Evolutionary conservation across 1,140 invertebrate genomes (phyloP).

Genomic region (Temnothorax nylanderi): DNA sequence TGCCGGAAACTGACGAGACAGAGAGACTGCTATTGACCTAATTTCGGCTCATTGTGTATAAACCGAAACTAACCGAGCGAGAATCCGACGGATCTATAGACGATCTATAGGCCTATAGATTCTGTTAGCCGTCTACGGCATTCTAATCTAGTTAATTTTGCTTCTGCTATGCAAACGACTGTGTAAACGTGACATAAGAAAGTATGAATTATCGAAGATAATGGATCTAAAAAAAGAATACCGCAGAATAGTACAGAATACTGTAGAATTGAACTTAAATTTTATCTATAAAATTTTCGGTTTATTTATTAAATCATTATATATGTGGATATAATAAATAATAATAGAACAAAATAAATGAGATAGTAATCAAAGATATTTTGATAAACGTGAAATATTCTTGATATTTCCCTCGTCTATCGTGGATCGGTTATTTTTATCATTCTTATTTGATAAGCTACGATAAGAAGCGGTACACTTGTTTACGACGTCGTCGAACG

Average conservation of each 20-base stretch:
- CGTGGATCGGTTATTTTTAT: slow-evolving; percentile 24
- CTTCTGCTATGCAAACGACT: neutral
- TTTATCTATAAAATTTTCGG: neutral
- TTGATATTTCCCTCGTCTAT: neutral
- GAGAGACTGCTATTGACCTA: slow-evolving; percentile 56
- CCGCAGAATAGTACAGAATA: neutral
- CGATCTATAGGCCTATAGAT: slow-evolving; percentile 14
- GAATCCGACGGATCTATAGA: slow-evolving; percentile 27
- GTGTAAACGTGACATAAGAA: neutral
- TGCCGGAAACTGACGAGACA: slow-evolving; percentile 53
- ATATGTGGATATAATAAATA: neutral
- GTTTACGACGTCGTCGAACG: slow-evolving; percentile 6
- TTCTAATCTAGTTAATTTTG: slow-evolving; percentile 30
- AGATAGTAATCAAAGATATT: neutral
- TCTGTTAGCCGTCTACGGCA: neutral
- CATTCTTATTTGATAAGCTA: slow-evolving; percentile 52
- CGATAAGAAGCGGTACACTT: slow-evolving; percentile 13
- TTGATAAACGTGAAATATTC: neutral
- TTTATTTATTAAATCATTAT: neutral
- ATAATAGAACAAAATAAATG: neutral
- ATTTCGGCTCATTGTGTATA: slow-evolving; percentile 60
- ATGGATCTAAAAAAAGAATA: neutral
- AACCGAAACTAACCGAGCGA: slow-evolving; percentile 58
- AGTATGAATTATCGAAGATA: neutral
- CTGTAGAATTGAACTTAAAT: neutral